These are phyloP conservation scores for Dendropsophus ebraccatus DNA, from an alignment of 2,113 vertebrate species.

Conservation along the genomic window DNA sequence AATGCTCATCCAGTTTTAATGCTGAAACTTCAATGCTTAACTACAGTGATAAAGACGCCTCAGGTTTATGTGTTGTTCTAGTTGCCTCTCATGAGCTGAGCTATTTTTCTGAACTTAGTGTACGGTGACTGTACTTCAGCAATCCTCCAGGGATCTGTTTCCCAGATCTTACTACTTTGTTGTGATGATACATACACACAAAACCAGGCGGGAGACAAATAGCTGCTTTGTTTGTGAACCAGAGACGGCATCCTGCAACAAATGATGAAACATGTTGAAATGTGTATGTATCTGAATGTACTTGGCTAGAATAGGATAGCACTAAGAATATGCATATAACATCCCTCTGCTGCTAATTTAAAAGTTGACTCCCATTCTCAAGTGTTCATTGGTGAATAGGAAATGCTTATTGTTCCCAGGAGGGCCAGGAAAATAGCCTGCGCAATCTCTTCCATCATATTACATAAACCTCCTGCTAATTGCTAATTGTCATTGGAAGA, in stretches of 20 bases:
- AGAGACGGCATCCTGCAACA: not conserved
- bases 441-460: conserved; percentile 46
- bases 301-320: not conserved
- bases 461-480: conserved; percentile 58
- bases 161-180: conserved; percentile 47
- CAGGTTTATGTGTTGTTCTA: not conserved
- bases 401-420: conserved; percentile 25
- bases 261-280: conserved; percentile 54
- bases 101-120: conserved; percentile 6
- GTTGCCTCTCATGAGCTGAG: conserved; percentile 6
- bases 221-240: conserved; percentile 27
- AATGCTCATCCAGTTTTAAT: not conserved
- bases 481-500: conserved; percentile 60
- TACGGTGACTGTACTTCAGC: not conserved
- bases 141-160: conserved; percentile 10
- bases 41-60: not conserved
- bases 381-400: conserved; percentile 36
- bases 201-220: conserved; percentile 36
- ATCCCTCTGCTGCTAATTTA: conserved; percentile 27
- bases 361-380: conserved; percentile 29
- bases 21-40: not conserved
- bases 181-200: conserved; percentile 37
- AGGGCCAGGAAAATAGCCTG: conserved; percentile 36
- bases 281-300: conserved; percentile 7
- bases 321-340: not conserved